Conservation (phyloP, 2,113 vertebrate species). For the Phyllopteryx taeniolatus region DNA sequence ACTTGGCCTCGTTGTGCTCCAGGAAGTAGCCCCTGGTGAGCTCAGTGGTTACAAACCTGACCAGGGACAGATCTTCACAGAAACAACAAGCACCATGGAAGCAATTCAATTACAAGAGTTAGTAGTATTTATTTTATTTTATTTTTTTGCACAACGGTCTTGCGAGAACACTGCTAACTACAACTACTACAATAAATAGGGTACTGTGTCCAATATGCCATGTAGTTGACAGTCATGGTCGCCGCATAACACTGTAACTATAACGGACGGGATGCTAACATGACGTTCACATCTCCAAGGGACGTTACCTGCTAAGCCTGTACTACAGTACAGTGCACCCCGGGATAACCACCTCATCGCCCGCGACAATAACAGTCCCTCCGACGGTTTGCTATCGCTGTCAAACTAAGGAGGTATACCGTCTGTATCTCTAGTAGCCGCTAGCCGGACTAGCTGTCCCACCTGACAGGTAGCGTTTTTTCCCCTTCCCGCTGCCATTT, state of each 20-base stretch:
- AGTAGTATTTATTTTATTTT: background rate
- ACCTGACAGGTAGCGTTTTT: conserved; percentile 75
- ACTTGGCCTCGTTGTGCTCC: conserved; percentile 98
- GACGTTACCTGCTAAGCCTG: background rate
- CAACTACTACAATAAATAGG: background rate
- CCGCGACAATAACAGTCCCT: background rate
- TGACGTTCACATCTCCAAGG: background rate
- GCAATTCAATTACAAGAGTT: background rate
- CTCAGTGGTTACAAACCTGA: conserved; percentile 92
- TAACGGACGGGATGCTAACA: background rate
- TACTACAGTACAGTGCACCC: background rate
- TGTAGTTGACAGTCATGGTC: background rate
- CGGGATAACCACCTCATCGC: background rate
- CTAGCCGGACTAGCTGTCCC: conserved; percentile 2
- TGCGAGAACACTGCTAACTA: too few species aligned
- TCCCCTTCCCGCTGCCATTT: conserved; percentile 54
- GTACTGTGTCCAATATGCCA: background rate
- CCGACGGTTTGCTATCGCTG: conserved; percentile 20
- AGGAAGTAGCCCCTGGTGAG: conserved; percentile 97
- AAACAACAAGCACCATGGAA: conserved; percentile 9
- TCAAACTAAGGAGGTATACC: conserved; percentile 15
- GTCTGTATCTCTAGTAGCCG: background rate
- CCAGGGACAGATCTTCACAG: conserved; percentile 83
- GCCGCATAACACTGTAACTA: background rate
- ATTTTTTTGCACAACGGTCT: background rate